Base-by-base conservation (phyloP, 2,113 vertebrate genomes). In the Theropithecus gelada region DNA sequence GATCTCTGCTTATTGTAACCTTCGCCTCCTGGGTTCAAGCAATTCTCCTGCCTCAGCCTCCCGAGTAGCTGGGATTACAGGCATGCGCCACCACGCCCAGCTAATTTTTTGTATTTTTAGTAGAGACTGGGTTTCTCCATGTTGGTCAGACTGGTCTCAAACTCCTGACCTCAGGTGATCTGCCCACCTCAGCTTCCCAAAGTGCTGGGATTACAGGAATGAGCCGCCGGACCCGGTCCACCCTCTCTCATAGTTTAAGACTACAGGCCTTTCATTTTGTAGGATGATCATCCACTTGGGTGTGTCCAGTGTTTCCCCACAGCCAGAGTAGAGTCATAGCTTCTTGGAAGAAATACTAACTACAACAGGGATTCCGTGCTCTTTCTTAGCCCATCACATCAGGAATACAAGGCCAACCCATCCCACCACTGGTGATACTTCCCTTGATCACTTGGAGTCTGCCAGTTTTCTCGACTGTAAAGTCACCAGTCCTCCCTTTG, bases 201-300 rank as follows among this genome's bases (percentile, higher is more conserved):
- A 64, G 61, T 64, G 27, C 61, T 64, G 61, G 61, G 61, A 32
- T 64, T 64, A 32, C 61, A 64, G 61, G 61, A 12, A 2, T 64
- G 5, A 64, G 61, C 61, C 12, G 13, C 61, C 1, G 5, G 1
- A 2, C 61, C 27, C 0, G 2, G 27, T 2, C 11, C 52, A 55
- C 18, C 64, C 25, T 16, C 43, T 76, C 55, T 50, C 38, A 25
- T 4, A 5, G 52, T 48, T 75, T 55, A n/a, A 2, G 27, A 70
- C 50, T 48, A 59, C 27, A 45, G 35, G 12, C 7, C 17, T 94
- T 90, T 40, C 17, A 38, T 64, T 90, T 30, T n/a, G 17, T 16
- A 72, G 86, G 27, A 73, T 45, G 75, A 48, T 10, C 2, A 7
- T 22, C 72, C 55, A 14, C 64, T 22, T 66, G 3, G 30, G 2